Conservation (phyloP, 2,797 vertebrate species). For the Crax fasciolata region DNA sequence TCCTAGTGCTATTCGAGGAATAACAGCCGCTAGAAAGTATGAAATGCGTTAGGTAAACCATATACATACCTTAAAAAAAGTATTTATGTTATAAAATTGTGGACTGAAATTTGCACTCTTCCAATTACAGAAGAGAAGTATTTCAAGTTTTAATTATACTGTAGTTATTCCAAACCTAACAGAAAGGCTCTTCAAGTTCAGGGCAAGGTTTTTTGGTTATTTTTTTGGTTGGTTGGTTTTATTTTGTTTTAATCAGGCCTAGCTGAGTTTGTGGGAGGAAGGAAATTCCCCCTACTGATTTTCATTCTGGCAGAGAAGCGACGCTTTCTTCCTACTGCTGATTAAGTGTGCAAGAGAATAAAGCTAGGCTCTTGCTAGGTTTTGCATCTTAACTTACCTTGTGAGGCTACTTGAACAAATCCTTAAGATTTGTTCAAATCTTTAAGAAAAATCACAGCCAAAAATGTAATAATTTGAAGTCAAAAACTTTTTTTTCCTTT, state of each 20-base stretch:
- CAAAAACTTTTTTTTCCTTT: not conserved
- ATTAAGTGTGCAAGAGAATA: not conserved
- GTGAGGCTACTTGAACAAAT: not conserved
- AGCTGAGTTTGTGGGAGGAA: not conserved
- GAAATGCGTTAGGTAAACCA: not conserved
- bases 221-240: rapidly evolving
- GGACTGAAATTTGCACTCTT: not conserved
- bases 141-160: not conserved
- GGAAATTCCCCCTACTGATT: not conserved
- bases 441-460: not conserved
- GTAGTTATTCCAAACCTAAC: not conserved
- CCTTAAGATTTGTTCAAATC: not conserved
- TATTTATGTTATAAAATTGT: not conserved
- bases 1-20: not conserved
- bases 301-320: not conserved
- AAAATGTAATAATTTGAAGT: not conserved
- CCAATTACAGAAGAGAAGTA: not conserved
- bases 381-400: not conserved
- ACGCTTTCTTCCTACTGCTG: not conserved
- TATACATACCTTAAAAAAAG: not conserved
- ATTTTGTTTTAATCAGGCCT: not conserved
- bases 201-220: not conserved
- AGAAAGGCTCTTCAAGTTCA: not conserved
- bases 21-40: not conserved
- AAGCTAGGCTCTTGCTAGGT: not conserved